These are phyloP conservation scores for Diploptera punctata DNA, from an alignment of 2,888 invertebrate species.

Conservation along the genomic window DNA sequence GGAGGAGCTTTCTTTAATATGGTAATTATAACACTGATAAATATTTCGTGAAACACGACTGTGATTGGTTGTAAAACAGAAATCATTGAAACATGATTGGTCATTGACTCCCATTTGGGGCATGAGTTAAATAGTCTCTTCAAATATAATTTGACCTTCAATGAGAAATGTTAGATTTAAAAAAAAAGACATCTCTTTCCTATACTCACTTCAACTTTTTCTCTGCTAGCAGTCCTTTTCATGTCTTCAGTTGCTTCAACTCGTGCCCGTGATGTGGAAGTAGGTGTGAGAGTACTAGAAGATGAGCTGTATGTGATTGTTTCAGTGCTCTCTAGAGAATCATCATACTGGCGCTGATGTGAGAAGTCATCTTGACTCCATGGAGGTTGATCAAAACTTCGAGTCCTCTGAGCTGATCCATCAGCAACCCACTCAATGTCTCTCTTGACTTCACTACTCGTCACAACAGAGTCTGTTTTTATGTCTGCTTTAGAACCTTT, in stretches of 20 bases:
- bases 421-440: conserved; percentile 34
- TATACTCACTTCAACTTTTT: conserved; percentile 33
- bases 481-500: conserved; percentile 38
- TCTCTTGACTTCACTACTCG: neutral
- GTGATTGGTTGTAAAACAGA: no score
- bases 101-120: no score
- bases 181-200: no score
- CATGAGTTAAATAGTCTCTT: no score
- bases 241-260: neutral
- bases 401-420: conserved; percentile 36
- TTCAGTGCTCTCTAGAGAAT: conserved; percentile 24
- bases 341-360: conserved; percentile 11
- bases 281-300: conserved; percentile 34
- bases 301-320: conserved; percentile 19
- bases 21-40: no score
- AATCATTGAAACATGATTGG: no score
- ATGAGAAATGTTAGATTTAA: no score
- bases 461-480: neutral
- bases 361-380: conserved; percentile 33
- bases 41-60: no score
- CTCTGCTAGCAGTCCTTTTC: neutral
- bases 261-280: neutral
- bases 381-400: conserved; percentile 34
- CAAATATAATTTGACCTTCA: no score
- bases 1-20: no score